These are phyloP conservation scores for Mesorhabditis belari DNA, from an alignment of 2,888 invertebrate species.

Conservation along the genomic window DNA sequence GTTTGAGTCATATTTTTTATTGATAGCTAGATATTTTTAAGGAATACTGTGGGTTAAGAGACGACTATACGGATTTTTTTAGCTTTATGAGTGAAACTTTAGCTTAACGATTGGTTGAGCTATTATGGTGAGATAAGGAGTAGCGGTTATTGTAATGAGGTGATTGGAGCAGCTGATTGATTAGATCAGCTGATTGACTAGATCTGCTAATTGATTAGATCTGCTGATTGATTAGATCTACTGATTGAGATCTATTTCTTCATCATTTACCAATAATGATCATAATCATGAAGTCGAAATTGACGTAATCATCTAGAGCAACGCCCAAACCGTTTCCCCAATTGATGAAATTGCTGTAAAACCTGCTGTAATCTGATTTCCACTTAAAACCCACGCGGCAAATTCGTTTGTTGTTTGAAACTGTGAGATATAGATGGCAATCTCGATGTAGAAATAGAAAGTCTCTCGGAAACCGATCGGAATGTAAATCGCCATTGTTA, in stretches of 20 bases:
- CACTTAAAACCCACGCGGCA: not conserved
- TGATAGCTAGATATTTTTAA: too few species aligned
- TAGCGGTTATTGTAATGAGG: too few species aligned
- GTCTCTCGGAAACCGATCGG: slow-evolving; percentile 20
- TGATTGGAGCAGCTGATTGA: too few species aligned
- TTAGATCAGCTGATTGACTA: too few species aligned
- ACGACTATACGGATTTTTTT: too few species aligned
- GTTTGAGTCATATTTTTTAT: too few species aligned
- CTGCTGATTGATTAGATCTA: too few species aligned
- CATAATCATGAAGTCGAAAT: slow-evolving; percentile 18
- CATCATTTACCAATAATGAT: not conserved
- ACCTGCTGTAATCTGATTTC: not conserved
- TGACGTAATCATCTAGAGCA: slow-evolving; percentile 18
- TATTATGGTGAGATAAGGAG: too few species aligned
- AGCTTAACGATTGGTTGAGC: too few species aligned
- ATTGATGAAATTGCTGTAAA: slow-evolving; percentile 15
- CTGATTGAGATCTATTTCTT: not conserved
- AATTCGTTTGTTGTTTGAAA: slow-evolving; percentile 8
- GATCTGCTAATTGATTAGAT: too few species aligned
- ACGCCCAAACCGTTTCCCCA: slow-evolving; percentile 17
- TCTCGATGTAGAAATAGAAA: slow-evolving; percentile 24
- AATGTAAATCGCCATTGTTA: slow-evolving; percentile 25
- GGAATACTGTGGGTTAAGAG: too few species aligned
- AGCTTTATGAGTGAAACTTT: too few species aligned
- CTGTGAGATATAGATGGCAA: slow-evolving; percentile 10